Evolutionary conservation across 2,888 invertebrate species (phyloP).

Genomic region (Pegoplata infirma): DNA sequence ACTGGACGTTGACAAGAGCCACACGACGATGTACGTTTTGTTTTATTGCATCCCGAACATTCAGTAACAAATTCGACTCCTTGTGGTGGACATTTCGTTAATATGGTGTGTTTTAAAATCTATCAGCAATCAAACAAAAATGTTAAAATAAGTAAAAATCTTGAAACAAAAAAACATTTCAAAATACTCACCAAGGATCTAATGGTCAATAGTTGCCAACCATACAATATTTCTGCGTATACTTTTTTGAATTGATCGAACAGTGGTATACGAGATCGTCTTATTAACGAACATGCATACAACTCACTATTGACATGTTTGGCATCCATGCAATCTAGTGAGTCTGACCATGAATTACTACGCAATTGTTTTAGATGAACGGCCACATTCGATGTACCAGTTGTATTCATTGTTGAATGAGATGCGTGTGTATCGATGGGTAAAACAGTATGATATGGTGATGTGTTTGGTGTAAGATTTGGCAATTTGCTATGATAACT

Average conservation of each 20-base stretch:
- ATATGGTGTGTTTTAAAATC: conserved; percentile 83
- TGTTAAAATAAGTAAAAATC: not conserved
- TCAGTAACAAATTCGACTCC: conserved; percentile 87
- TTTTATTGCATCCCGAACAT: conserved; percentile 84
- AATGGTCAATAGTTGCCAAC: conserved; percentile 89
- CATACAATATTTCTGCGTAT: conserved; percentile 92
- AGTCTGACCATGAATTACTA: conserved; percentile 93
- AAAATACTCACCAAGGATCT: conserved; percentile 80
- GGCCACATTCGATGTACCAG: conserved; percentile 78
- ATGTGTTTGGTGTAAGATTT: conserved; percentile 83
- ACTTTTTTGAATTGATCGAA: conserved; percentile 92
- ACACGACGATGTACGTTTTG: conserved; percentile 85
- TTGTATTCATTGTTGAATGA: conserved; percentile 37
- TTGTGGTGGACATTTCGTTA: conserved; percentile 79
- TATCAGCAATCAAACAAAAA: conserved; percentile 65
- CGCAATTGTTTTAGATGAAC: conserved; percentile 84
- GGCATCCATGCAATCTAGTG: conserved; percentile 81
- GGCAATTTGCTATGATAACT: conserved; percentile 63
- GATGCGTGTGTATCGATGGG: conserved; percentile 86
- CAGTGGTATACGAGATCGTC: conserved; percentile 74
- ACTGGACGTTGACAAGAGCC: conserved; percentile 85
- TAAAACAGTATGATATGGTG: conserved; percentile 91
- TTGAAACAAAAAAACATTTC: not conserved
- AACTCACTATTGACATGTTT: conserved; percentile 67
- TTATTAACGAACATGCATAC: conserved; percentile 72